phyloP scores from a whole-genome alignment of 2,888 invertebrate genomes.

The Timandra comae region DNA sequence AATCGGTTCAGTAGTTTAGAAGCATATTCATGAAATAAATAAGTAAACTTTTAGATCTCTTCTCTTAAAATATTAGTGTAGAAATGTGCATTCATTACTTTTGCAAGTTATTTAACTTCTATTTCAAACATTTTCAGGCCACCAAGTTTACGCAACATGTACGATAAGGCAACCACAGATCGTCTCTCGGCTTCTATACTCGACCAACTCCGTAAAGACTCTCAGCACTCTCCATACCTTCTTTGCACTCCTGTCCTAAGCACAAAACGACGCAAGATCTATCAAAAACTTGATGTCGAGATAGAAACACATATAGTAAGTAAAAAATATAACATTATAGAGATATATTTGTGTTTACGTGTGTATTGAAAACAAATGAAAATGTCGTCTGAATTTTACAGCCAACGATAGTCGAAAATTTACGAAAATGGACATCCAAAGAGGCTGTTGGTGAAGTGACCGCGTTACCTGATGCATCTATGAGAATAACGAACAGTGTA shows the following conservation, averaged over 20 bases:
- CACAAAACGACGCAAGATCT: slow-evolving; percentile 80
- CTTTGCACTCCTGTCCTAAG: slow-evolving; percentile 89
- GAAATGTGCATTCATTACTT: no score
- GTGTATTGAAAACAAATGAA: no score
- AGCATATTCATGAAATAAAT: no score
- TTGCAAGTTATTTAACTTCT: no score
- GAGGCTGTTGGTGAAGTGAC: slow-evolving; percentile 90
- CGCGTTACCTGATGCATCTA: slow-evolving; percentile 85
- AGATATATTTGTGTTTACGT: no score
- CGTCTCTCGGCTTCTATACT: slow-evolving; percentile 79
- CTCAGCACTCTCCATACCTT: slow-evolving; percentile 82
- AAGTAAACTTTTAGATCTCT: no score
- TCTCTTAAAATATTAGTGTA: no score
- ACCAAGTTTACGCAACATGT: slow-evolving; percentile 83
- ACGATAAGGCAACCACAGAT: slow-evolving; percentile 85
- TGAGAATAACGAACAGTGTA: slow-evolving; percentile 79
- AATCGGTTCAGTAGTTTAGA: no score
- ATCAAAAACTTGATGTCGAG: slow-evolving; percentile 84
- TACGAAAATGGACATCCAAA: slow-evolving; percentile 90
- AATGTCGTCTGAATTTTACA: no score
- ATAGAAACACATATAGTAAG: slow-evolving; percentile 93
- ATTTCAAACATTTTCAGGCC: slow-evolving; percentile 77
- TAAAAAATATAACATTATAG: no score
- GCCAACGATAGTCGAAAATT: slow-evolving; percentile 88
- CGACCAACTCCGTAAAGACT: slow-evolving; percentile 79